phyloP scores from a whole-genome alignment of 2,113 vertebrate genomes.

The Mormyrus iriodes region DNA sequence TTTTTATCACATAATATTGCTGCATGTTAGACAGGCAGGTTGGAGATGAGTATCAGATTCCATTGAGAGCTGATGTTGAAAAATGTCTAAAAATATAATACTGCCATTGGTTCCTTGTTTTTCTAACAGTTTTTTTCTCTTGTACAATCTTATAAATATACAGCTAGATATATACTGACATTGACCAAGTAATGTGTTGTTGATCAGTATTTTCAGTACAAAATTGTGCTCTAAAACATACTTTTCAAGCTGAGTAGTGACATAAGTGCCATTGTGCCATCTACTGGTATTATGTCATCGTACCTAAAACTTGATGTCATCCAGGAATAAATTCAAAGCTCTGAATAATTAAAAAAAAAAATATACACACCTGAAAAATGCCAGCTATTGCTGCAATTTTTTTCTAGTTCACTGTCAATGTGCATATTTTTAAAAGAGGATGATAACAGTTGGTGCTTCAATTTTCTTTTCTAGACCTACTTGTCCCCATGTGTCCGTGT shows the following conservation, averaged over 20 bases:
- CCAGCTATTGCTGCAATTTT: not conserved
- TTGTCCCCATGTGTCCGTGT: not conserved
- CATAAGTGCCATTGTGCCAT: not conserved
- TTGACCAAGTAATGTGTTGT: not conserved
- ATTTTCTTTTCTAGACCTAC: not conserved
- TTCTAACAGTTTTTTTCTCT: not conserved
- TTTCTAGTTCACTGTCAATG: not conserved
- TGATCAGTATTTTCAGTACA: not conserved
- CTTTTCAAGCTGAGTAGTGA: not conserved
- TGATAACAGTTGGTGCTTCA: not conserved
- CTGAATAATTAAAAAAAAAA: not conserved
- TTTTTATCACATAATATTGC: not conserved
- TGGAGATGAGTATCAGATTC: not conserved
- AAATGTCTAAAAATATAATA: not conserved
- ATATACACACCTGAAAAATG: not conserved
- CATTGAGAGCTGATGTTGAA: not conserved
- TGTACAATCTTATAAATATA: not conserved
- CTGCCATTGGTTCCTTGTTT: not conserved
- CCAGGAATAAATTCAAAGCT: not conserved
- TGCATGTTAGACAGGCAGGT: not conserved
- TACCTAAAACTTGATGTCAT: not conserved
- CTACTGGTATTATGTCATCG: not conserved
- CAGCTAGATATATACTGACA: not conserved
- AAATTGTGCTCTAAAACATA: not conserved
- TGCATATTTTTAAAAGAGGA: not conserved